phyloP scores from a whole-genome alignment of 2,888 invertebrate genomes.

The Podotricha telesiphe region DNA sequence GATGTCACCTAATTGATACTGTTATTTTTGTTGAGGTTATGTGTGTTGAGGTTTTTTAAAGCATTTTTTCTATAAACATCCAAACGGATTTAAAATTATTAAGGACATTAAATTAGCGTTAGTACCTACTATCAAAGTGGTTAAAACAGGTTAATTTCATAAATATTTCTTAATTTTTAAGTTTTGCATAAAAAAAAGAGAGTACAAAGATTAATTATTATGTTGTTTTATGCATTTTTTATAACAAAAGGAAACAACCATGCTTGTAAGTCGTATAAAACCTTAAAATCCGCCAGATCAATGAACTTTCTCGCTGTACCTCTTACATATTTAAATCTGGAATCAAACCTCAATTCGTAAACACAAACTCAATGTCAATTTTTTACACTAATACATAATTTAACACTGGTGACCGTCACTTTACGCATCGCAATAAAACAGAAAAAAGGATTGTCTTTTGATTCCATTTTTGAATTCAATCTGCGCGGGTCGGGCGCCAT shows the following conservation, averaged over 20 bases:
- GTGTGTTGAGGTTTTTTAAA: slow-evolving; percentile 15
- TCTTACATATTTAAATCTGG: slow-evolving; percentile 4
- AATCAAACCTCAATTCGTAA: slow-evolving; percentile 25
- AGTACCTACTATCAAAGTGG: too few relatives aligned
- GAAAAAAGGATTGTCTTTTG: slow-evolving; percentile 78
- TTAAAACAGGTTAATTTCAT: too few relatives aligned
- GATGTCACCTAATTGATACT: slow-evolving; percentile 50
- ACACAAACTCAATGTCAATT: slow-evolving; percentile 19
- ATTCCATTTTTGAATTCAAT: slow-evolving; percentile 82
- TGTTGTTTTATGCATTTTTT: too few relatives aligned
- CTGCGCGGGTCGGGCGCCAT: slow-evolving; percentile 75
- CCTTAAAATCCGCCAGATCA: neutral
- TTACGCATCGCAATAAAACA: slow-evolving; percentile 68
- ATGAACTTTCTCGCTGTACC: neutral
- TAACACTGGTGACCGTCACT: slow-evolving; percentile 64
- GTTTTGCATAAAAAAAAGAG: too few relatives aligned
- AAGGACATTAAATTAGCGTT: too few relatives aligned
- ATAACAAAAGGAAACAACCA: too few relatives aligned
- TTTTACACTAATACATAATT: slow-evolving; percentile 66
- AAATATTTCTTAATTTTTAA: too few relatives aligned
- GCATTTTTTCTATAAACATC: neutral
- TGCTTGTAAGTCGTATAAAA: neutral
- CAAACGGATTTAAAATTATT: neutral
- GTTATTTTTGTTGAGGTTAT: slow-evolving; percentile 34
- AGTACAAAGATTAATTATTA: too few relatives aligned